Evolutionary conservation across 2,113 vertebrate genomes (phyloP), one percentile per base, ranked within the genome.

Genomic region (Nibea albiflora): DNA sequence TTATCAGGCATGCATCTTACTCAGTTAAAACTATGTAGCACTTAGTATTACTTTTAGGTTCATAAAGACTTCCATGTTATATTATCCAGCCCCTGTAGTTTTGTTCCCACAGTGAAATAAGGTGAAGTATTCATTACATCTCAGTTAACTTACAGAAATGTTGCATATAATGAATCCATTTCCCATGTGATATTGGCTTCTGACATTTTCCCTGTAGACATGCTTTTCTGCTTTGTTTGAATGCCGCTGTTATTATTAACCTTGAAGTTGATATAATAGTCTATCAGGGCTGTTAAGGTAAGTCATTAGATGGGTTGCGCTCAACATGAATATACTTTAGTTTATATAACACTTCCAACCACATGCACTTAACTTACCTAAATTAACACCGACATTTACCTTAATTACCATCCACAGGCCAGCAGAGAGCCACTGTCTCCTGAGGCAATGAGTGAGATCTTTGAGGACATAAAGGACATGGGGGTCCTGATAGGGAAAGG

Each of bases 401-500:
- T 35, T 35, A 35, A 6, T 35, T 35, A 2, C 88, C 79, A 31
- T 63, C 44, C 56, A 2, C 90, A 99, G 98, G 87, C 72, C 4
- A 96, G 93, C 81, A 84, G 90, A 9, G 75, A 77, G 0, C 98
- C 97, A 2, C 95, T 99, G 79, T 90, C 96, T 50, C 1, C 6
- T 26, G 92, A 94, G 54, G 95, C 95, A 77, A 78, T 98, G 2
- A 73, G 0, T 73, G 88, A 95, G 74, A 98, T 99, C 84, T 96
- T 96, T 74, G 97, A 99, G 60, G 95, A 97, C 72, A 94, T 96
- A 67, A 97, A 96, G 80, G 92, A 96, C 76, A 97, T 98, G 96
- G 98, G 98, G 0, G 88, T 99, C 62, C 89, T 99, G 26, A 84
- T 99, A 0, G 97, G 98, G n/a, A 96, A 93, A 90, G 97, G 97